These are phyloP conservation scores for Cremastobaeus sp. DNA, from an alignment of 2,888 invertebrate species.

Conservation along the genomic window DNA sequence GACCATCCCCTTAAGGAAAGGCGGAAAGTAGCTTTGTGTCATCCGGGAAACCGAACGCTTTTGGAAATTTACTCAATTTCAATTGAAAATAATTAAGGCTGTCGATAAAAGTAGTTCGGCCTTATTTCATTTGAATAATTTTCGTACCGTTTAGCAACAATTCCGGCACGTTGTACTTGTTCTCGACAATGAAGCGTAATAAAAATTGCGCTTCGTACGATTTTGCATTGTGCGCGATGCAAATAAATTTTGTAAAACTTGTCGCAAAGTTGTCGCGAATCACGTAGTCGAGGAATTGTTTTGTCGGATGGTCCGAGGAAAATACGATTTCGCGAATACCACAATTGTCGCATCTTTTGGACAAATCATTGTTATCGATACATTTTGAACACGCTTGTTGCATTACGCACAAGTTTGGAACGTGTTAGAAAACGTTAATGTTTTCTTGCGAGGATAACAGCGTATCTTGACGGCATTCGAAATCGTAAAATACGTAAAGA, in stretches of 20 bases:
- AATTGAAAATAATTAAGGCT: conserved; percentile 10
- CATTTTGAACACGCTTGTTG: neutral
- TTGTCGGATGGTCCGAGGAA: conserved; percentile 7
- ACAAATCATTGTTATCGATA: conserved; percentile 14
- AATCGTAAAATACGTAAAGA: neutral
- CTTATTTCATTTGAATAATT: neutral
- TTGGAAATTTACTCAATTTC: neutral
- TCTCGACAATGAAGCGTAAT: neutral
- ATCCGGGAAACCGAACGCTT: conserved; percentile 9
- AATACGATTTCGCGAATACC: neutral
- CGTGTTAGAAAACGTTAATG: neutral
- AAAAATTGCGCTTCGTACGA: conserved; percentile 6
- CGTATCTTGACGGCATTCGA: conserved; percentile 66
- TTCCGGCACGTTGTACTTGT: neutral
- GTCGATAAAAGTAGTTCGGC: conserved; percentile 6
- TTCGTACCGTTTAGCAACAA: conserved; percentile 6
- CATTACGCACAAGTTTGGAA: neutral
- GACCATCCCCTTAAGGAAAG: conserved; percentile 7
- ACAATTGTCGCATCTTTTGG: neutral
- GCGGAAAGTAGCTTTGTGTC: conserved; percentile 4
- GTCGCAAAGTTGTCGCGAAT: neutral
- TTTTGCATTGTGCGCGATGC: conserved; percentile 11
- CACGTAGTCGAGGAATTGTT: conserved; percentile 35
- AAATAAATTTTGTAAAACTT: conserved; percentile 1
- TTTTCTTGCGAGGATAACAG: conserved; percentile 65